phyloP scores from a whole-genome alignment of 2,888 invertebrate genomes.

The Pollenia amentaria region DNA sequence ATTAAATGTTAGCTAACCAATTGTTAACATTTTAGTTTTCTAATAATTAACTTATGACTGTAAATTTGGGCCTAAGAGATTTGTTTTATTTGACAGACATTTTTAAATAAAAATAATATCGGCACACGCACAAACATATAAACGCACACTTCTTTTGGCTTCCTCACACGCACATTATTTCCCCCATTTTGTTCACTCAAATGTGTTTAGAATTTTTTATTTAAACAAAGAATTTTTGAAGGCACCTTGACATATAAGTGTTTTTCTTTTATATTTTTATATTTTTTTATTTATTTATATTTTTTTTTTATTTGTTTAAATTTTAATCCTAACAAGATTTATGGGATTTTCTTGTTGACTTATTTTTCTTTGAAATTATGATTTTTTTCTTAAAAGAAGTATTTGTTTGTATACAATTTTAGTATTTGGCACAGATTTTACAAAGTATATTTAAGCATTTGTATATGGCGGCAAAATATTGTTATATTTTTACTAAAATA shows the following conservation, averaged over 20 bases:
- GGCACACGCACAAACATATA: too few relatives aligned
- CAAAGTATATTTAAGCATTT: not conserved
- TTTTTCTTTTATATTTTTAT: not conserved
- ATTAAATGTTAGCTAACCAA: too few relatives aligned
- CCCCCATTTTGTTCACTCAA: not conserved
- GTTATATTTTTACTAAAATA: too few relatives aligned
- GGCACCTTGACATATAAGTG: constrained; percentile 43
- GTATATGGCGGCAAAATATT: too few relatives aligned
- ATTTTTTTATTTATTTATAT: not conserved
- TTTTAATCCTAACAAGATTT: constrained; percentile 59
- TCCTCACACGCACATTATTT: not conserved
- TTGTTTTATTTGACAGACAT: too few relatives aligned
- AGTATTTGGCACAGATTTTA: constrained; percentile 53
- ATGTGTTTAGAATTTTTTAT: constrained; percentile 16
- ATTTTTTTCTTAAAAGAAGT: too few relatives aligned
- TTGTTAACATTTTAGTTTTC: too few relatives aligned
- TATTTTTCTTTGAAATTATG: not conserved
- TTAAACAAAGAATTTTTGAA: constrained; percentile 21
- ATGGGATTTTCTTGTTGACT: constrained; percentile 25
- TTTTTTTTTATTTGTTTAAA: not conserved
- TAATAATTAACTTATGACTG: too few relatives aligned
- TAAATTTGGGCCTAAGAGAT: too few relatives aligned
- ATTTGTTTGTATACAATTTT: not conserved
- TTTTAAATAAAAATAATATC: too few relatives aligned
- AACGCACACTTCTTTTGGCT: too few relatives aligned